Conservation (phyloP, 64 coral and sea anemone species). For the Cladopsammia gracilis region DNA sequence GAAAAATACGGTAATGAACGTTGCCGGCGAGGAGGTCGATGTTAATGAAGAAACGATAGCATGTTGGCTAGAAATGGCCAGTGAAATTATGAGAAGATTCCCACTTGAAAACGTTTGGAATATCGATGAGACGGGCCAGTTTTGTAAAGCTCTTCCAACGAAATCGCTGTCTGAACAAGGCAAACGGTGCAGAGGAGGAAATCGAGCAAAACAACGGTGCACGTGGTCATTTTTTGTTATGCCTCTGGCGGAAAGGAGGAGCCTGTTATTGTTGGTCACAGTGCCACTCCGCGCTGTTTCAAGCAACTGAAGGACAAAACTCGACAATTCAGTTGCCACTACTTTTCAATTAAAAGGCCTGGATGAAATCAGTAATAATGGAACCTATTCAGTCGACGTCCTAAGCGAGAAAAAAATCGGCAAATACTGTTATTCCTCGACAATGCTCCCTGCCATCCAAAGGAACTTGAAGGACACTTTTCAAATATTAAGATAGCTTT, state of each 20-base stretch:
- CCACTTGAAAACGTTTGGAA: constrained; percentile 32
- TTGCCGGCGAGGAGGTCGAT: constrained; percentile 43
- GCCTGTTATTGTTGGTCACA: constrained; percentile 47
- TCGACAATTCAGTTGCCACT: constrained; percentile 8
- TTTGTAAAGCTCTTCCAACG: no score
- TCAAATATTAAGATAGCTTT: constrained; percentile 56
- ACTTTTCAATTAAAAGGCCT: constrained; percentile 47
- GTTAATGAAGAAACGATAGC: constrained; percentile 5
- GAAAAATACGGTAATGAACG: constrained; percentile 46
- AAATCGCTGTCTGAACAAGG: no score
- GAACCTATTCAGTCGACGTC: neutral
- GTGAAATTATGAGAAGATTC: constrained; percentile 18
- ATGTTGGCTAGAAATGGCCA: constrained; percentile 16
- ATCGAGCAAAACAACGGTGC: constrained; percentile 49
- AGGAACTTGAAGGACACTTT: constrained; percentile 32
- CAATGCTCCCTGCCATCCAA: constrained; percentile 51
- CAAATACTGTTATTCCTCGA: constrained; percentile 53
- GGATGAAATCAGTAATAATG: constrained; percentile 44
- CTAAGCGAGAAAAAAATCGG: constrained; percentile 13
- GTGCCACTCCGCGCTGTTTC: no score
- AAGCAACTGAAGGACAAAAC: neutral
- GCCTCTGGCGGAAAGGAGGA: constrained; percentile 46
- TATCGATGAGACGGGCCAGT: no score
- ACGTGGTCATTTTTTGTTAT: constrained; percentile 46
- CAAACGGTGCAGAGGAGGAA: constrained; percentile 43